These are phyloP conservation scores for Drosophila fuyamai DNA, from an alignment of 1,140 invertebrate genomes.

Conservation along the genomic window DNA sequence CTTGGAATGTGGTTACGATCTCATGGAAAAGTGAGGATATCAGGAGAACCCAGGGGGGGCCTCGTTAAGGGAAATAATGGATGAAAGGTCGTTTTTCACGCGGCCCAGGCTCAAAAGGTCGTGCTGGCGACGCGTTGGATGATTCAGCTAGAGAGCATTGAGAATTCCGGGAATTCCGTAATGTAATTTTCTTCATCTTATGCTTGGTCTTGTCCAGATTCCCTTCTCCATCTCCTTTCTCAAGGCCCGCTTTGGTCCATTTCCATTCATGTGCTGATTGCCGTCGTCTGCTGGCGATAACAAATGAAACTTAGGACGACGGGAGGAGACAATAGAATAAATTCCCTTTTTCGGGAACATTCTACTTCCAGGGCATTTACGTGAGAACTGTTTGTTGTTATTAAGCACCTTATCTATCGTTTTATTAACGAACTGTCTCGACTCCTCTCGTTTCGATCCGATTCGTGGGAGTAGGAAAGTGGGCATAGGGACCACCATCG, in stretches of 20 bases:
- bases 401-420: slow-evolving; percentile 67
- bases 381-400: slow-evolving; percentile 75
- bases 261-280: slow-evolving; percentile 73
- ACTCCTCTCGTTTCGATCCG: slow-evolving; percentile 17
- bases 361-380: slow-evolving; percentile 30
- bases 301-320: slow-evolving; percentile 32
- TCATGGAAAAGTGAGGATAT: slow-evolving; percentile 49
- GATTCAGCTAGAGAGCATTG: slow-evolving; percentile 63
- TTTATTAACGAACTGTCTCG: slow-evolving; percentile 70
- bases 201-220: slow-evolving; percentile 27
- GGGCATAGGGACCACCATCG: slow-evolving; percentile 30
- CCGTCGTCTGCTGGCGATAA: slow-evolving; percentile 67
- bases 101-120: slow-evolving; percentile 74
- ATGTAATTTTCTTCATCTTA: slow-evolving; percentile 70
- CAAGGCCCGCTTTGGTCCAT: slow-evolving; percentile 63
- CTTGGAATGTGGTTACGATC: slow-evolving; percentile 73
- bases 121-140: slow-evolving; percentile 68
- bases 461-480: slow-evolving; percentile 39
- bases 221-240: slow-evolving; percentile 38
- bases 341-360: slow-evolving; percentile 36
- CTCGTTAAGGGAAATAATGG: slow-evolving; percentile 78
- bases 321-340: slow-evolving; percentile 51
- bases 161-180: slow-evolving; percentile 79
- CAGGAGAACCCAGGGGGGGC: slow-evolving; percentile 49
- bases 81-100: slow-evolving; percentile 82